These are phyloP conservation scores for Tenthredo mesomela DNA, from an alignment of 2,888 invertebrate genomes.

Conservation along the genomic window DNA sequence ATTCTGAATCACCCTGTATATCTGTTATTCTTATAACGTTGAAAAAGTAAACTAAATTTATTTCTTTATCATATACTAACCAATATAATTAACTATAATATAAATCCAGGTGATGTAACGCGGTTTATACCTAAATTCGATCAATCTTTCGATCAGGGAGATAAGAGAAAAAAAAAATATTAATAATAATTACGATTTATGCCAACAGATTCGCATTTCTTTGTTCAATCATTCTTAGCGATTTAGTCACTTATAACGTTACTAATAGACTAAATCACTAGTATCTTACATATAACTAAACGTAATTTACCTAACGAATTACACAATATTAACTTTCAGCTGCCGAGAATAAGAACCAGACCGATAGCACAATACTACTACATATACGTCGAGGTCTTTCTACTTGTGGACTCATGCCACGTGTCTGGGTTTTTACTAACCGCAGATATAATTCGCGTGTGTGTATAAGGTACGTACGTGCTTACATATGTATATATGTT, in stretches of 20 bases:
- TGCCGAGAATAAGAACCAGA: neutral
- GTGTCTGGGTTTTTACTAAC: neutral
- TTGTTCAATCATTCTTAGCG: too few species aligned
- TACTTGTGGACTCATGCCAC: neutral
- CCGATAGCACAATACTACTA: neutral
- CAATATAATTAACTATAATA: too few species aligned
- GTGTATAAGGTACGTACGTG: neutral
- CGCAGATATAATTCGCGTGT: neutral
- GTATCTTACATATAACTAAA: neutral
- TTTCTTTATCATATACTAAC: neutral
- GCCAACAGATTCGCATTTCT: too few species aligned
- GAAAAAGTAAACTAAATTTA: neutral
- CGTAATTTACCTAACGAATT: neutral
- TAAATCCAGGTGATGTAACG: too few species aligned
- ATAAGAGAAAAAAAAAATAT: too few species aligned
- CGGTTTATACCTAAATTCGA: too few species aligned
- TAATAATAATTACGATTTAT: too few species aligned
- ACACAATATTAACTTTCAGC: neutral
- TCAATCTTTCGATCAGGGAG: too few species aligned
- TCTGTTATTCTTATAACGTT: neutral
- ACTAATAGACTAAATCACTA: neutral
- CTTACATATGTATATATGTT: too few species aligned
- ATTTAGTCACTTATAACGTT: neutral
- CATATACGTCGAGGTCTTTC: neutral
- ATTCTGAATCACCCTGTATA: too few species aligned